Evolutionary conservation across 2,113 vertebrate species (phyloP), one percentile per base, ranked within the genome.

Genomic region (Paralichthys olivaceus): DNA sequence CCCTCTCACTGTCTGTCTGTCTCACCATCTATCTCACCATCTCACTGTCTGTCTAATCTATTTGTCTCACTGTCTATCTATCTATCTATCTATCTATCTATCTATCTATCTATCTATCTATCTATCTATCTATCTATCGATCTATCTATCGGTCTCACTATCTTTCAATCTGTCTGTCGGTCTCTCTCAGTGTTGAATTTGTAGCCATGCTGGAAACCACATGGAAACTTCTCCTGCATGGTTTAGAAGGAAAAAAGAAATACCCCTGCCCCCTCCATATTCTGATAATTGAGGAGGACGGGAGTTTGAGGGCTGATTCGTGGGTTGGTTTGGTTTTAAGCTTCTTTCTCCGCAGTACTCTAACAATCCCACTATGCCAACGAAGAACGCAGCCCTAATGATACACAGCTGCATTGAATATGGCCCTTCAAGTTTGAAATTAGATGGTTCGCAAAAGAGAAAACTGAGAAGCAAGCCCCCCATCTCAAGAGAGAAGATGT

Each of bases 361-460:
- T 76, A 66, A 89, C 79, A 80, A 84, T 76, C 69, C 68, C 51
- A 40, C 78, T 8, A 80, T 79, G 88, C 77, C 84, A 91, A 61
- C 62, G 80, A 87, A 84, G 69, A 77, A 55, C 83, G 65, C 72
- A 20, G 70, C 58, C 55, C 69, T 94, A 93, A 94, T 93, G 71
- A 63, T 55, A 67, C 85, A 83, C 93, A 94, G 88, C 91, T 94
- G 93, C 87, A 80, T 60, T 64, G 85, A 80, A 79, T 78, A 79
- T 78, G 79, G 76, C 82, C 68, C 63, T 72, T 90, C 73, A 60
- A 86, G 66, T 70, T 75, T 67, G 62, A 90, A 91, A 91, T 87
- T 66, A 91, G 81, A 88, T 70, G 88, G 57, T 86, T 89, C 28
- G 26, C 69, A 65, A 43, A 29, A 71, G 69, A 73, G 43, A 80